Evolutionary conservation across 2,113 vertebrate genomes (phyloP).

Genomic region (Cyphomyrus plagiostoma): DNA sequence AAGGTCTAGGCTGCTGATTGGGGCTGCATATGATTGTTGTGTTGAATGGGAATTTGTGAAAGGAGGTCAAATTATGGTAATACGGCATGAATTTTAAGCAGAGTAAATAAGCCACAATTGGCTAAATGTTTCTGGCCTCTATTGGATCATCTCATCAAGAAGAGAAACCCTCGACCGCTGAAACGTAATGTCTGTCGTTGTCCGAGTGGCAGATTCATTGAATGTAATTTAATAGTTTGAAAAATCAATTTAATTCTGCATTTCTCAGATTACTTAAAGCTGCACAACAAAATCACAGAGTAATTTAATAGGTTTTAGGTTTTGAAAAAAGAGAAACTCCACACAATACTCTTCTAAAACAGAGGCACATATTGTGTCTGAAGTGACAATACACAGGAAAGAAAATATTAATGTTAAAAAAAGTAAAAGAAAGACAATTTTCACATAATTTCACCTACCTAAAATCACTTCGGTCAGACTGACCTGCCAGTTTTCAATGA

Average conservation of each 20-base stretch:
- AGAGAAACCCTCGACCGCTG: not conserved
- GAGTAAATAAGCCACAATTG: not conserved
- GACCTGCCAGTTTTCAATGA: not conserved
- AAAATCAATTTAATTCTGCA: conserved; percentile 5
- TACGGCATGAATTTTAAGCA: not conserved
- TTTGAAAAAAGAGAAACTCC: not conserved
- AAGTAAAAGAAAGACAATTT: not conserved
- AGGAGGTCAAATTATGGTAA: not conserved
- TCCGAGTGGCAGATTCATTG: not conserved
- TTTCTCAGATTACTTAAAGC: conserved; percentile 6
- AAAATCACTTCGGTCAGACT: not conserved
- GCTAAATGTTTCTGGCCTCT: not conserved
- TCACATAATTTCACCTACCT: not conserved
- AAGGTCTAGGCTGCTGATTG: not conserved
- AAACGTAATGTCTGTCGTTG: not conserved
- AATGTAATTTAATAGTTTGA: not conserved
- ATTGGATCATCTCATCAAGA: not conserved
- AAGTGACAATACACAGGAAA: not conserved
- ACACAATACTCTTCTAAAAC: not conserved
- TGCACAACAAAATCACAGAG: not conserved
- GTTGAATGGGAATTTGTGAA: not conserved
- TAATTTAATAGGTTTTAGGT: not conserved
- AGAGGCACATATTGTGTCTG: not conserved
- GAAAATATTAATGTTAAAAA: not conserved
- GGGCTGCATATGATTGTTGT: not conserved